Percentiles rank a stretch among this genome's conserved stretches.
Evolutionary conservation across 1,140 invertebrate genomes (phyloP).

Genomic region (Proctacanthus coquilletti): DNA sequence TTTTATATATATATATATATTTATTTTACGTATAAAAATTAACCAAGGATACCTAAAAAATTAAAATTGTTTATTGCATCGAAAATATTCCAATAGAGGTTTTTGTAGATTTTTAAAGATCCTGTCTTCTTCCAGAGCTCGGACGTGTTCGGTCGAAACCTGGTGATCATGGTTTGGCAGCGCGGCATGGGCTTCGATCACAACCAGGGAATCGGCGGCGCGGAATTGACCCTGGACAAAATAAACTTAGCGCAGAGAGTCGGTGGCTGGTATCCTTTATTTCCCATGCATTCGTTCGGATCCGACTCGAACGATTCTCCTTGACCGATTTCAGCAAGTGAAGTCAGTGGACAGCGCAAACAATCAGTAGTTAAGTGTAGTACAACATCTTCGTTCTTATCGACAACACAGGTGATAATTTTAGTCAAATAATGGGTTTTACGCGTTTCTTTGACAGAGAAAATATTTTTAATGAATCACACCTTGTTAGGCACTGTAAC

Average conservation of each 20-base stretch:
- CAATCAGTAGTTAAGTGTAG: not conserved
- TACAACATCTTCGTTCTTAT: not conserved
- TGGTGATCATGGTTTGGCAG: conserved; percentile 84
- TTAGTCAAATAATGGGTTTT: not conserved
- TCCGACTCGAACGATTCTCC: conserved; percentile 52
- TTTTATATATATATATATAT: too few relatives aligned
- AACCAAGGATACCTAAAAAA: too few relatives aligned
- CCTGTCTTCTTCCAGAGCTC: conserved; percentile 38
- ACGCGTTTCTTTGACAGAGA: not conserved
- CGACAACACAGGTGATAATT: conserved; percentile 1
- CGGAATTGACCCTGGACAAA: conserved; percentile 65
- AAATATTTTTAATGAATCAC: too few relatives aligned
- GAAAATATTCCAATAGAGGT: too few relatives aligned
- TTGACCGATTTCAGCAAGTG: conserved; percentile 31
- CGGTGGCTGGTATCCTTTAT: conserved; percentile 78
- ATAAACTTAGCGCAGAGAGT: conserved; percentile 60
- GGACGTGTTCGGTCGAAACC: conserved; percentile 66
- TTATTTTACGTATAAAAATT: too few relatives aligned
- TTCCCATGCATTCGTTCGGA: conserved; percentile 56
- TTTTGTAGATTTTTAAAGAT: too few relatives aligned
- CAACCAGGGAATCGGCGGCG: conserved; percentile 73
- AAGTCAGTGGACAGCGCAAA: too few relatives aligned
- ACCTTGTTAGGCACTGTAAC: too few relatives aligned
- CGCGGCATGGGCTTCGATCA: conserved; percentile 72
- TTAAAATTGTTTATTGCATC: too few relatives aligned